Conservation (phyloP, 2,113 vertebrate species). For the Amblyornis subalaris region DNA sequence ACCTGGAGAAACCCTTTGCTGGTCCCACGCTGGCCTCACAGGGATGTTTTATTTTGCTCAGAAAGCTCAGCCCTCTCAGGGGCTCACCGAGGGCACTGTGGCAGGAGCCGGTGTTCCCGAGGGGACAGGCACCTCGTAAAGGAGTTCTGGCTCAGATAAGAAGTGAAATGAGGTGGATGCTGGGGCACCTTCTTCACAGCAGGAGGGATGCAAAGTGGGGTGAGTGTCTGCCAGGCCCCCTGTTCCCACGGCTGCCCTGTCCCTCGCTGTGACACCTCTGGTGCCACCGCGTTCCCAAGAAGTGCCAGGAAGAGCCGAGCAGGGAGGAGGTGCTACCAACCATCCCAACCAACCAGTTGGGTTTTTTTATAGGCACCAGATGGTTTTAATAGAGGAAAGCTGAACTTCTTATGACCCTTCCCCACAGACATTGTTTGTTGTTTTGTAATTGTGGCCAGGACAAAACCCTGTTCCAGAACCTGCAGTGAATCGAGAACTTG, state of each 20-base stretch:
- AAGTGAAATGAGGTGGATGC: neutral
- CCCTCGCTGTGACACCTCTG: accelerated
- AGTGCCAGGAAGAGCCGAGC: neutral
- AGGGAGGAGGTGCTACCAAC: constrained; percentile 35
- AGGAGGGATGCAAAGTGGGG: neutral
- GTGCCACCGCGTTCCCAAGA: neutral
- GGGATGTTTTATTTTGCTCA: neutral
- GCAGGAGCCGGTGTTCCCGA: neutral
- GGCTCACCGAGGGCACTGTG: neutral
- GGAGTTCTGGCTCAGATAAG: neutral
- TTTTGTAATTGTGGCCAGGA: constrained; percentile 51
- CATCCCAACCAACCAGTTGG: constrained; percentile 36
- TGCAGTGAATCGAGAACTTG: neutral
- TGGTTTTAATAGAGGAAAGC: constrained; percentile 64
- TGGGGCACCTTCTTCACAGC: neutral
- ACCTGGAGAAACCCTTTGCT: neutral
- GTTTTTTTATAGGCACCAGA: constrained; percentile 51
- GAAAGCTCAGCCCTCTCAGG: neutral
- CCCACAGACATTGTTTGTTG: constrained; percentile 59
- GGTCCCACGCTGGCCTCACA: neutral
- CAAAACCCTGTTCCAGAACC: constrained; percentile 43
- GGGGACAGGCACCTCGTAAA: neutral
- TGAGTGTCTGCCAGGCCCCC: neutral
- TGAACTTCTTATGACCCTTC: constrained; percentile 58
- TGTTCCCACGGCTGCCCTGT: neutral